Evolutionary conservation across 2,888 invertebrate species (phyloP), one percentile per base, ranked within the genome.

Genomic region (Axea sp.): DNA sequence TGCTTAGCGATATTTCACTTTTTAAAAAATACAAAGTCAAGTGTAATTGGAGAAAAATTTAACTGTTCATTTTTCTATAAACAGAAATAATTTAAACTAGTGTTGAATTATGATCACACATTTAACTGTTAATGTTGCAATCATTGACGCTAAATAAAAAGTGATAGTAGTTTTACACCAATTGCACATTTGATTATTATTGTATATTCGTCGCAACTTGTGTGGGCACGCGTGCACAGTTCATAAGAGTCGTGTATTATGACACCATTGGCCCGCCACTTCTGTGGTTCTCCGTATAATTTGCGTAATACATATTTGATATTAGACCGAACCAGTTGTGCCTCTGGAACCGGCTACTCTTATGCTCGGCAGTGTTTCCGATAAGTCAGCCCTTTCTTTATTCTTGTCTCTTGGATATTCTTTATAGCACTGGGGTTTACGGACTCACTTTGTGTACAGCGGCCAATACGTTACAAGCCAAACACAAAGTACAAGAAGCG

Each of bases 301-400:
- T n/a, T n/a, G n/a, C n/a, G n/a, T 9, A 37, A 47, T 45, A 37
- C 28, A 68, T 49, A 43, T 45, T 64, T 65, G 35, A 45, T 6
- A 15, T 8, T 19, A 17, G 45, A 67, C 43, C 17, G 53, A 28
- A 53, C 72, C 60, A 30, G 31, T 11, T 47, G 28, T 15, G 49
- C 69, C 41, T 65, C 11, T 7, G 33, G 22, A 15, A 49, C 73
- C 62, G 67, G 30, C 53, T 69, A 47, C 43, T 55, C 72, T 53
- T 31, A 35, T 26, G 51, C 62, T 73, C 60, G 69, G 73, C 64
- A 77, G 76, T 79, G 81, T 80, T 78, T 83, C 80, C 77, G 84
- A 86, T 85, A 84, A 86, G 83, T 86, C 84, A 84, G 80, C 80
- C 77, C 77, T 78, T 81, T 82, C 14, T 84, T 85, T 85, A 84